These are phyloP conservation scores for Campaea margaritaria DNA, from an alignment of 2,888 invertebrate species.

Conservation along the genomic window DNA sequence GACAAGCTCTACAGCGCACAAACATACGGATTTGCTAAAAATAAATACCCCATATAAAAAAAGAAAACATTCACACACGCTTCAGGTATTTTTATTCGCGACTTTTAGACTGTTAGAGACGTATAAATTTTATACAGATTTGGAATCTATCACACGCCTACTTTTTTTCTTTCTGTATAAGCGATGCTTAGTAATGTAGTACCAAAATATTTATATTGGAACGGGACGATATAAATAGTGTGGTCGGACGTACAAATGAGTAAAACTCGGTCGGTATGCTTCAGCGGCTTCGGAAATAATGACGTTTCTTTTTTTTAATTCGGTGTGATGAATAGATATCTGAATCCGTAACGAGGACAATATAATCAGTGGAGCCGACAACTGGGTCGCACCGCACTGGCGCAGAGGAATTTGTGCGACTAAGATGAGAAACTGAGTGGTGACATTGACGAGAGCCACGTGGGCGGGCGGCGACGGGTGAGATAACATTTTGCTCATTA, in stretches of 20 bases:
- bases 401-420: conserved; percentile 59
- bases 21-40: conserved; percentile 58
- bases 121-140: conserved; percentile 24
- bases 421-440: conserved; percentile 57
- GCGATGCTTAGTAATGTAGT: conserved; percentile 11
- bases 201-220: conserved; percentile 28
- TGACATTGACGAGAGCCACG: conserved; percentile 67
- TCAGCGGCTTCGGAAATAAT: conserved; percentile 14
- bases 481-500: conserved; percentile 28
- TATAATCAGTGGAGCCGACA: conserved; percentile 48
- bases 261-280: conserved; percentile 13
- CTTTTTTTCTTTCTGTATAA: conserved; percentile 18
- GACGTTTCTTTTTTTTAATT: conserved; percentile 19
- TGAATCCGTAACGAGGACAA: conserved; percentile 47
- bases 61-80: conserved; percentile 58
- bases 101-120: conserved; percentile 34
- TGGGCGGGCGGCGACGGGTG: conserved; percentile 62
- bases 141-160: conserved; percentile 30
- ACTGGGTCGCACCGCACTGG: conserved; percentile 64
- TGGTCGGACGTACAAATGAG: conserved; percentile 18
- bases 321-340: conserved; percentile 30
- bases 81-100: conserved; percentile 58
- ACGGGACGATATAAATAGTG: conserved; percentile 25
- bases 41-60: conserved; percentile 63
- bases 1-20: conserved; percentile 41